phyloP scores from a whole-genome alignment of 2,113 vertebrate species.

The Brachirus orientalis region DNA sequence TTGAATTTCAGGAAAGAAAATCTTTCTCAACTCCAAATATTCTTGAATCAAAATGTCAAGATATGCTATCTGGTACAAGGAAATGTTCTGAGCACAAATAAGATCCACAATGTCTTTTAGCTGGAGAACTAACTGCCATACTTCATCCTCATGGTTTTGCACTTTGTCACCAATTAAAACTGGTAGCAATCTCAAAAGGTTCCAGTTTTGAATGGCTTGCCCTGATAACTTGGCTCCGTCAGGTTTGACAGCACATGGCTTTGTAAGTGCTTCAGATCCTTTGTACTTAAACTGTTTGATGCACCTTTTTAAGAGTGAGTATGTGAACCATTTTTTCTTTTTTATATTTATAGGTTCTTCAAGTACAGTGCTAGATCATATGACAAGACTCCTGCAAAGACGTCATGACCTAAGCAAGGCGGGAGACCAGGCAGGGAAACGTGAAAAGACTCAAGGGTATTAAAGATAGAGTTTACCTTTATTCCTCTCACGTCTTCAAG shows the following conservation, averaged over 20 bases:
- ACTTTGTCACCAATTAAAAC: slow-evolving; percentile 31
- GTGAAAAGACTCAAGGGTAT: slow-evolving; percentile 11
- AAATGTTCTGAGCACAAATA: slow-evolving; percentile 32
- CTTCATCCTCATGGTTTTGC: slow-evolving; percentile 21
- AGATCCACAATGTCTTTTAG: slow-evolving; percentile 21
- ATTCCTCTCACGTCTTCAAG: neutral
- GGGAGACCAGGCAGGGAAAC: slow-evolving; percentile 15
- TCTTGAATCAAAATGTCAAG: neutral
- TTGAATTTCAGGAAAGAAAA: slow-evolving; percentile 4
- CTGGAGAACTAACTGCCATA: slow-evolving; percentile 29
- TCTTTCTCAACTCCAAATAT: slow-evolving; percentile 4
- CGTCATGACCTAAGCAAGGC: slow-evolving; percentile 19
- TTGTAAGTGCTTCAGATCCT: slow-evolving; percentile 26
- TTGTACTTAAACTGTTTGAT: slow-evolving; percentile 37
- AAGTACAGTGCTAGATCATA: slow-evolving; percentile 33
- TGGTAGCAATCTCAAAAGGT: slow-evolving; percentile 30
- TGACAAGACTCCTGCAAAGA: slow-evolving; percentile 21
- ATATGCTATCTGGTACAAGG: neutral
- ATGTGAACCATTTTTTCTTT: slow-evolving; percentile 25
- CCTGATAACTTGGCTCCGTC: slow-evolving; percentile 24
- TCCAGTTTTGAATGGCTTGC: slow-evolving; percentile 35
- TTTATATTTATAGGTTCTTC: slow-evolving; percentile 33
- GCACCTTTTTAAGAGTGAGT: slow-evolving; percentile 9
- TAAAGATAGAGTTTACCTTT: slow-evolving; percentile 22
- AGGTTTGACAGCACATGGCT: slow-evolving; percentile 16